Evolutionary conservation across 2,113 vertebrate species (phyloP), one percentile per base, ranked within the genome.

Genomic region (Pardalotus punctatus): DNA sequence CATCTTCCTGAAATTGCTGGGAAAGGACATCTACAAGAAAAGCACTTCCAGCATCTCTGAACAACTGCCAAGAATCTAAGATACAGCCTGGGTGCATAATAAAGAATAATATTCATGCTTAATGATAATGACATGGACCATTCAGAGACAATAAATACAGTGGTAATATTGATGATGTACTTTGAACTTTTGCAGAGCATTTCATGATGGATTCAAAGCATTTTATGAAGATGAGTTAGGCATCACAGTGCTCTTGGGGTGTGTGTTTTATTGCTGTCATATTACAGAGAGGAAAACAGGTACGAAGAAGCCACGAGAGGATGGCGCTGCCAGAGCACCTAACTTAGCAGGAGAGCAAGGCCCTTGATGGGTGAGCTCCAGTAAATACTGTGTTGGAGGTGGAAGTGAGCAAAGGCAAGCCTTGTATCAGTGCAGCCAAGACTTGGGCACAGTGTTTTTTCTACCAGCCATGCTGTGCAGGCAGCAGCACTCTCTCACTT

Each of bases 21-120:
- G 54, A 93, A 92, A 96, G 82, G 80, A 86, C 47, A 77, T 92
- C 94, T 86, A 51, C 28, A 81, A 88, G 36, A 62, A 81, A 53
- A 77, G 12, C 58, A 79, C 73, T 67, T 91, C 73, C 33, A 93
- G 61, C 50, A 50, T 53, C 80, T 83, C 47, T 78, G 50, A 81
- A 65, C 64, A 81, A 50, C 48, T 92, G 76, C 62, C 71, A 58
- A 78, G 71, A 58, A 71, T n/a, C 40, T 72, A 80, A 93, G 80
- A 19, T 73, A 35, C 1, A 54, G 38, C 64, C 62, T 13, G 9
- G 70, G 28, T 45, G n/a, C 69, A 43, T 88, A 79, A 76, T 47
- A 78, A 83, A 81, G 57, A 83, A 60, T 53, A 67, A 54, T 71
- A 69, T 42, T 88, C 4, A 27, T 78, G 23, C 53, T 83, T 90